A percentile compares a stretch with the other conserved stretches of the same genome.
phyloP scores from a whole-genome alignment of 2,888 invertebrate genomes.

The Rhagonycha fulva region DNA sequence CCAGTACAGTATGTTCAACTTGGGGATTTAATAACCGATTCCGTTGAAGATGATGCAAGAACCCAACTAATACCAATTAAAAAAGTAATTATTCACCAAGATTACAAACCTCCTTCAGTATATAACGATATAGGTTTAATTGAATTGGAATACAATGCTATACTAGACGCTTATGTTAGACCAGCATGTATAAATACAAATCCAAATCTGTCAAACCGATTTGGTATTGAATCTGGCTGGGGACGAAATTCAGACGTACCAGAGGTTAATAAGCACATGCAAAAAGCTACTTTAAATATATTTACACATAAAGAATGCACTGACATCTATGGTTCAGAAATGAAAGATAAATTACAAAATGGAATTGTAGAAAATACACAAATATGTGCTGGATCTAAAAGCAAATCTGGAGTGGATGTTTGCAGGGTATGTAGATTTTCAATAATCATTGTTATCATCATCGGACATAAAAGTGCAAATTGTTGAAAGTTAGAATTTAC shows the following conservation, averaged over 20 bases:
- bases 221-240: slow-evolving; percentile 60
- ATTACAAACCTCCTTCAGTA: slow-evolving; percentile 48
- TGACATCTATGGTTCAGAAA: slow-evolving; percentile 38
- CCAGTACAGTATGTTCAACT: slow-evolving; percentile 51
- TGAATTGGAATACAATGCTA: slow-evolving; percentile 48
- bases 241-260: slow-evolving; percentile 62
- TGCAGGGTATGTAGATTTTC: slow-evolving; percentile 47
- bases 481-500: too few species aligned
- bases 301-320: slow-evolving; percentile 36
- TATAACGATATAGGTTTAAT: slow-evolving; percentile 61
- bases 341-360: slow-evolving; percentile 33
- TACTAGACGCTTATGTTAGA: slow-evolving; percentile 51
- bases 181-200: slow-evolving; percentile 55
- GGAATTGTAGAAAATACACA: slow-evolving; percentile 57
- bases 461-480: too few species aligned
- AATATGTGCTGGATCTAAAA: slow-evolving; percentile 58
- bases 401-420: slow-evolving; percentile 48
- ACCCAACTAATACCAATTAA: slow-evolving; percentile 45
- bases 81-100: slow-evolving; percentile 50
- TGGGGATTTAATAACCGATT: slow-evolving; percentile 54
- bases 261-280: slow-evolving; percentile 48
- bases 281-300: slow-evolving; percentile 58
- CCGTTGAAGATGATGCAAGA: slow-evolving; percentile 46
- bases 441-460: too few species aligned
- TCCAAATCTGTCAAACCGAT: slow-evolving; percentile 28